A percentile compares a stretch with the other conserved stretches of the same genome.
Conservation (phyloP, 2,888 invertebrate genomes). For the Atrina japonica region DNA sequence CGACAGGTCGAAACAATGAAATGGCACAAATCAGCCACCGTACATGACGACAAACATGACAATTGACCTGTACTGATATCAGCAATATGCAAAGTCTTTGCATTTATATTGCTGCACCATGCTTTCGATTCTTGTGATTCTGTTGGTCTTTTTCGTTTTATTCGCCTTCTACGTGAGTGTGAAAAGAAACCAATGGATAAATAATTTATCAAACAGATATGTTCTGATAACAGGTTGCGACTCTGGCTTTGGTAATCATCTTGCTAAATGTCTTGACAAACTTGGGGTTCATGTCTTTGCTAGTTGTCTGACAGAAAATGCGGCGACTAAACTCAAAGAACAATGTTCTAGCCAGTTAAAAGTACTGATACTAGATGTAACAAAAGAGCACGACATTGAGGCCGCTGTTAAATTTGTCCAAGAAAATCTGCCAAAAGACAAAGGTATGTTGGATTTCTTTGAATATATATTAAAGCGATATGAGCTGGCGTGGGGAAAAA, state of each 20-base stretch:
- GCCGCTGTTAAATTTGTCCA: slow-evolving; percentile 36
- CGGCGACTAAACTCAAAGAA: slow-evolving; percentile 25
- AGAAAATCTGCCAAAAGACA: neutral
- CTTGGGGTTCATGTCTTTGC: slow-evolving; percentile 47
- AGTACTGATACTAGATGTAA: slow-evolving; percentile 48
- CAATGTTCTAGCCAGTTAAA: slow-evolving; percentile 30
- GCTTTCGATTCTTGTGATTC: no score
- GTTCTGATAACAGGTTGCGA: slow-evolving; percentile 52
- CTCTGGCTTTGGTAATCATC: slow-evolving; percentile 45
- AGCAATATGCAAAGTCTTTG: no score
- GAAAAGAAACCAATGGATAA: neutral
- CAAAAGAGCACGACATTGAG: slow-evolving; percentile 38
- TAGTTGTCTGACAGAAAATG: slow-evolving; percentile 43
- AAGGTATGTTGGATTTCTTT: no score
- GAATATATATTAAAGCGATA: no score
- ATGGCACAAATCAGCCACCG: no score
- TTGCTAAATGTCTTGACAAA: slow-evolving; percentile 44
- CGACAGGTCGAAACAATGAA: no score
- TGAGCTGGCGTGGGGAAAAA: no score
- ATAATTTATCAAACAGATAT: slow-evolving; percentile 16
- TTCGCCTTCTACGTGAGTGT: neutral
- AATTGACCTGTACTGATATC: no score
- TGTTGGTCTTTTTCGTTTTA: no score
- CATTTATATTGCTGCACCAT: no score
- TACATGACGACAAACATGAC: no score